A percentile compares a stretch with the other conserved stretches of the same genome.
phyloP scores from a whole-genome alignment of 2,797 vertebrate species.

The Psittacula echo region DNA sequence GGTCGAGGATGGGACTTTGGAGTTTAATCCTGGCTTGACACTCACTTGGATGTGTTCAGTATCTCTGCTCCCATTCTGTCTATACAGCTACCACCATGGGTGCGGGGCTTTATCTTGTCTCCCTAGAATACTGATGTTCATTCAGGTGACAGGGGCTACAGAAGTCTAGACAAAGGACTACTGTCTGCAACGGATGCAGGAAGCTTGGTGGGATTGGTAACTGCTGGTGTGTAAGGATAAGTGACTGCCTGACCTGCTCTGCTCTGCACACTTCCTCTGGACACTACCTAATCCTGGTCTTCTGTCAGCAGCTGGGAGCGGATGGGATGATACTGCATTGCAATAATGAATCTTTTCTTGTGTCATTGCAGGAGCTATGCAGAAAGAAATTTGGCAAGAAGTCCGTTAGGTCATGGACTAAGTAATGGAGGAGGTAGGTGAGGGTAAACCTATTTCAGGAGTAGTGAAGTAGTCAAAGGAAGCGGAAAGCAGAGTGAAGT shows the following conservation, averaged over 20 bases:
- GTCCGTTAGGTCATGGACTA: slow-evolving; percentile 67
- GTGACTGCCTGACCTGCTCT: slow-evolving; percentile 65
- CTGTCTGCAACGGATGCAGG: slow-evolving; percentile 45
- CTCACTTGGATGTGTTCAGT: slow-evolving; percentile 58
- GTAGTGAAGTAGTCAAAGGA: not conserved
- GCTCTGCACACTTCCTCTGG: slow-evolving; percentile 60
- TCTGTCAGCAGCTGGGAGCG: slow-evolving; percentile 18
- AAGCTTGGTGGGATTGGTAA: slow-evolving; percentile 66
- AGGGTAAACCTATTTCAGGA: not conserved
- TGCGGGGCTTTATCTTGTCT: slow-evolving; percentile 62
- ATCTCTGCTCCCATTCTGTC: slow-evolving; percentile 70
- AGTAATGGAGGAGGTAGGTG: slow-evolving; percentile 80
- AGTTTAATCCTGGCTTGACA: slow-evolving; percentile 66
- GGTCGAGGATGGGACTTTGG: slow-evolving; percentile 66
- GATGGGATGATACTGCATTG: not conserved
- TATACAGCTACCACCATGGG: slow-evolving; percentile 59
- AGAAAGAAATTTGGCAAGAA: slow-evolving; percentile 73
- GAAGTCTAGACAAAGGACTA: slow-evolving; percentile 37
- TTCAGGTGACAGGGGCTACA: slow-evolving; percentile 58
- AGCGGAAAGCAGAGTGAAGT: not conserved
- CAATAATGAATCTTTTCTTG: not conserved
- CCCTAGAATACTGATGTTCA: slow-evolving; percentile 50
- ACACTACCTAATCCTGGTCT: slow-evolving; percentile 38
- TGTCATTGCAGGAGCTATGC: slow-evolving; percentile 73
- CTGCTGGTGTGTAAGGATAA: slow-evolving; percentile 75